phyloP scores from a whole-genome alignment of 2,113 vertebrate species.

The Strix aluco region DNA sequence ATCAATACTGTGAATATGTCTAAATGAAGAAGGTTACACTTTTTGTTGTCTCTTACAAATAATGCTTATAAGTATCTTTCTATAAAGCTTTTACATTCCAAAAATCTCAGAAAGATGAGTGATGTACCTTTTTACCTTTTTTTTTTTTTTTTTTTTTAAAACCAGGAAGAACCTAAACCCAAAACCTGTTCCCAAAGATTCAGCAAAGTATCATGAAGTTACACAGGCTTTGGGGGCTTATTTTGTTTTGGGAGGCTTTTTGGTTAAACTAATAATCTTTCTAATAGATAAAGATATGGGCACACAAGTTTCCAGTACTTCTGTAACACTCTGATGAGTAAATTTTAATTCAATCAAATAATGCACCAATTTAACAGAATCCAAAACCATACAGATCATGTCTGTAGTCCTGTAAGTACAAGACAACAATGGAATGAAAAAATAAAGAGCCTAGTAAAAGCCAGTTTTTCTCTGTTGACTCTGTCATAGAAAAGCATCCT shows the following conservation, averaged over 20 bases:
- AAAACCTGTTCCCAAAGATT: not conserved
- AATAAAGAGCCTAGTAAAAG: not conserved
- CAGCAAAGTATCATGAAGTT: not conserved
- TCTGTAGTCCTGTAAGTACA: not conserved
- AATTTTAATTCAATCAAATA: not conserved
- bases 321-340: not conserved
- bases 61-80: not conserved
- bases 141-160: not conserved
- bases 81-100: not conserved
- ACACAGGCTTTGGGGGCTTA: not conserved
- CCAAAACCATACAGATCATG: not conserved
- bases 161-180: not conserved
- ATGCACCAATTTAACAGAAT: not conserved
- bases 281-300: not conserved
- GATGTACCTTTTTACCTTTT: not conserved
- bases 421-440: not conserved
- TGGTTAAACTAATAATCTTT: not conserved
- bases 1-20: not conserved
- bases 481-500: not conserved
- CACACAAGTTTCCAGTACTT: not conserved
- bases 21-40: not conserved
- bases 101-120: not conserved
- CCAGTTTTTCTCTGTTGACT: not conserved
- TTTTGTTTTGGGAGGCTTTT: not conserved
- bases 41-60: not conserved